Evolutionary conservation across 2,797 vertebrate genomes (phyloP).

Genomic region (Pitangus sulphuratus): DNA sequence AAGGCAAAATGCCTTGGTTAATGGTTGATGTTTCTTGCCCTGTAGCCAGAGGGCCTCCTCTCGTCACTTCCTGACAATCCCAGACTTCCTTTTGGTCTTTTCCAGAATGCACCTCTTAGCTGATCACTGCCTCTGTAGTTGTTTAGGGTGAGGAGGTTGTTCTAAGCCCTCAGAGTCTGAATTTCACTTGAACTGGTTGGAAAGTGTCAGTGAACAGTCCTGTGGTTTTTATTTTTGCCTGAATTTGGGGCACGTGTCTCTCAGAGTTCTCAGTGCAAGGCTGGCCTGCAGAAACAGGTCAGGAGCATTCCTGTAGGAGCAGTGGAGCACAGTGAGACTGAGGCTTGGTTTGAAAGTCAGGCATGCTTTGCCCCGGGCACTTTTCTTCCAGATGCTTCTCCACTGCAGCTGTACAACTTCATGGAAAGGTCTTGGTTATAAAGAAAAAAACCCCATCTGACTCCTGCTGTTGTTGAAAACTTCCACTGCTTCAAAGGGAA

Average conservation of each 20-base stretch:
- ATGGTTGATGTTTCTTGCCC: not conserved
- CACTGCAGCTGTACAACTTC: not conserved
- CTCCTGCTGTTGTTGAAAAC: not conserved
- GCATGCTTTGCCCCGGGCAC: not conserved
- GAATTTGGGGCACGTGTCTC: not conserved
- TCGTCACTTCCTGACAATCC: not conserved
- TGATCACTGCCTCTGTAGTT: not conserved
- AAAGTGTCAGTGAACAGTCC: not conserved
- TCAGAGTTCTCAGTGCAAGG: not conserved
- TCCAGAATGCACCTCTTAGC: slow-evolving; percentile 32
- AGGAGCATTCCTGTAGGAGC: not conserved
- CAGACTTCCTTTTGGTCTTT: not conserved
- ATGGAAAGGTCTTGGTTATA: not conserved
- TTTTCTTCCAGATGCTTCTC: slow-evolving; percentile 1
- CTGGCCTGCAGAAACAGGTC: not conserved
- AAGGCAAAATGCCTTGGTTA: not conserved
- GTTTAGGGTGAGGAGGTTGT: not conserved
- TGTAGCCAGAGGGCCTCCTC: not conserved
- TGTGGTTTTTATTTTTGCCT: not conserved
- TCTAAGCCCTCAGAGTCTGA: not conserved
- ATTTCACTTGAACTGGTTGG: not conserved
- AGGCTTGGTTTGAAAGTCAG: not conserved
- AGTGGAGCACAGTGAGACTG: not conserved
- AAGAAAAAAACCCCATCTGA: not conserved
- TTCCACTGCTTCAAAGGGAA: not conserved